Evolutionary conservation across 2,797 vertebrate genomes (phyloP), one percentile per base, ranked within the genome.

Genomic region (Typhlichthys subterraneus): DNA sequence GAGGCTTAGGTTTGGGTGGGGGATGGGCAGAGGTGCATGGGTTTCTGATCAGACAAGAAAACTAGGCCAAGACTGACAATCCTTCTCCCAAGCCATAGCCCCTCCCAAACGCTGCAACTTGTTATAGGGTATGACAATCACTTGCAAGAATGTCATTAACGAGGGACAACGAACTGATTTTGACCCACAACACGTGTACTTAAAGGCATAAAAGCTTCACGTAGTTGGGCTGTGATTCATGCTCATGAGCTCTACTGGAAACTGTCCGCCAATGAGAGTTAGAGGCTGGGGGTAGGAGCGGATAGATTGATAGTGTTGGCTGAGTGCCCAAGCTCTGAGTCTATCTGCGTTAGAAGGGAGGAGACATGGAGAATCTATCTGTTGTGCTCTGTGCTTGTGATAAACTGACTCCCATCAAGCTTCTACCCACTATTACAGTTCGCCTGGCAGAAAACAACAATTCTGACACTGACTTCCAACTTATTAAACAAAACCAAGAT

Each of bases 241-340:
- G 84, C 85, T 88, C 87, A 83, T 83, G 83, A 85, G 85, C 84
- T 85, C 87, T 85, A 85, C 84, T 86, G 81, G 87, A 88, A 84
- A 85, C 85, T 63, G 70, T 85, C 81, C 77, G 87, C 88, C 87
- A 89, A 88, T 88, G 83, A 83, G 85, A 89, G 88, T 87, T 85
- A 72, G 84, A 84, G 83, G 79, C 80, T 85, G 85, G 85, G 86
- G 90, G 89, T 88, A 89, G 89, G 84, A 90, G 86, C 61, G 86
- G 87, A 86, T 89, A 89, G 91, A 93, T 93, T 92, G 92, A 93
- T 92, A 90, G 90, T 85, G 88, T 90, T 93, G 91, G 92, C 92
- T 81, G 85, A 75, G 77, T 89, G 92, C 93, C 92, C 85, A 73
- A 90, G 88, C 90, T 89, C 88, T 66, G 78, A 87, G 87, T 91